Percentiles rank a stretch among this genome's conserved stretches.
phyloP scores from a whole-genome alignment of 1,140 invertebrate species.

The Psilanteris sp. region DNA sequence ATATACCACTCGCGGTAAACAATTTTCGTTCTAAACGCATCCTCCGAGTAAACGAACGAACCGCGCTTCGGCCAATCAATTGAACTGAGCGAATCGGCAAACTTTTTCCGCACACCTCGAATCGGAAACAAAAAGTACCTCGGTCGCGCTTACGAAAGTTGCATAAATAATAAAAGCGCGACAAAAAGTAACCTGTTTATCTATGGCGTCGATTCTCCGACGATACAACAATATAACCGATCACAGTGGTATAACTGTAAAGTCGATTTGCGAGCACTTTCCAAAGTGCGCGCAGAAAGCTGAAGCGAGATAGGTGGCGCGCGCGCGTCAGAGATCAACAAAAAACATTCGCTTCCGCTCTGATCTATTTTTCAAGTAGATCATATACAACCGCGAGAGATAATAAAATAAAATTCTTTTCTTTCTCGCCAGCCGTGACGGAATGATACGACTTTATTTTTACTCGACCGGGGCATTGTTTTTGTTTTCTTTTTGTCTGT shows the following conservation, averaged over 20 bases:
- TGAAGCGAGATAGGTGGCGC: slow-evolving; percentile 19
- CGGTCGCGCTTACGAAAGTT: slow-evolving; percentile 28
- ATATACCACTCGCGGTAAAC: too few species aligned
- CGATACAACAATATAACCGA: too few species aligned
- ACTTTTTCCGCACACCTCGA: slow-evolving; percentile 46
- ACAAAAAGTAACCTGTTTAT: slow-evolving; percentile 45
- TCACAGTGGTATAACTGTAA: slow-evolving; percentile 40
- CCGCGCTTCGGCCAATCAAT: slow-evolving; percentile 8
- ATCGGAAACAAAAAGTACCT: slow-evolving; percentile 15
- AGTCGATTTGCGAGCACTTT: slow-evolving; percentile 33
- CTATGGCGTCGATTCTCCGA: slow-evolving; percentile 14
- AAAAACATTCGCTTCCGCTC: slow-evolving; percentile 32
- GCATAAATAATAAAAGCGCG: slow-evolving; percentile 51
- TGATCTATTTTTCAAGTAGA: slow-evolving; percentile 47
- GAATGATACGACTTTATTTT: slow-evolving; percentile 41
- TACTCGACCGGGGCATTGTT: slow-evolving; percentile 8
- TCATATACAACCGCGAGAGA: slow-evolving; percentile 13
- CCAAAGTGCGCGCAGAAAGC: slow-evolving; percentile 32
- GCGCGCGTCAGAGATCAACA: slow-evolving; percentile 2
- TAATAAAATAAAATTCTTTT: slow-evolving; percentile 41
- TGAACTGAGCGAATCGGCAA: slow-evolving; percentile 34
- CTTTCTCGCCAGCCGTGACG: slow-evolving; percentile 31
- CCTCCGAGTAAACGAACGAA: too few species aligned
- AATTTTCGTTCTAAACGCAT: too few species aligned
- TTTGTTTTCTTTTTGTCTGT: slow-evolving; percentile 19